Conservation (phyloP, 2,113 vertebrate genomes). For the Puffinus mauretanicus region DNA sequence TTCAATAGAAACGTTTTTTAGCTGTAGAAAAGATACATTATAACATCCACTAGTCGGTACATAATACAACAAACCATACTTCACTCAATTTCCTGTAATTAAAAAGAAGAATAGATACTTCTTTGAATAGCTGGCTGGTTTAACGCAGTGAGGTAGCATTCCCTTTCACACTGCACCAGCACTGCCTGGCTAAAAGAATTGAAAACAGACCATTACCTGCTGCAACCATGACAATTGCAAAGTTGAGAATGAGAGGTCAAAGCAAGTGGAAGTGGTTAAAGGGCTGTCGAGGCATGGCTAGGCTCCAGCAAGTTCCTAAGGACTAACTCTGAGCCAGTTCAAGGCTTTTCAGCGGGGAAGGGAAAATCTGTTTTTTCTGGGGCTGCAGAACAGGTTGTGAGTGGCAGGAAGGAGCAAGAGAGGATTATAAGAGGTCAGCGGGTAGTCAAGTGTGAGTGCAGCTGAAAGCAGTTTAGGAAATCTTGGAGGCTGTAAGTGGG, state of each 20-base stretch:
- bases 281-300: rapidly evolving
- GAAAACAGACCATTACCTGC: neutral
- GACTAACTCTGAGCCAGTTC: neutral
- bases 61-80: neutral
- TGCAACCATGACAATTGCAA: neutral
- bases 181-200: neutral
- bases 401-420: neutral
- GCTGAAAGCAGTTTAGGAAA: neutral
- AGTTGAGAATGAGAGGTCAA: neutral
- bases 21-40: neutral
- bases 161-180: neutral
- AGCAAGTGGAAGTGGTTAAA: neutral
- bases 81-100: neutral
- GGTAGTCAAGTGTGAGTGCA: neutral
- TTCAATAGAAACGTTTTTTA: neutral
- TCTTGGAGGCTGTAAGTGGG: neutral
- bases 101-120: neutral
- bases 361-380: neutral
- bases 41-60: neutral
- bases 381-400: neutral
- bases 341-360: neutral
- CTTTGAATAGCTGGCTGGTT: neutral
- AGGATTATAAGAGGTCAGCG: neutral
- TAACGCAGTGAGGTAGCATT: neutral
- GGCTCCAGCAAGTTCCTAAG: neutral